phyloP scores from a whole-genome alignment of 2,113 vertebrate genomes.

The Paraplagusia blochii region DNA sequence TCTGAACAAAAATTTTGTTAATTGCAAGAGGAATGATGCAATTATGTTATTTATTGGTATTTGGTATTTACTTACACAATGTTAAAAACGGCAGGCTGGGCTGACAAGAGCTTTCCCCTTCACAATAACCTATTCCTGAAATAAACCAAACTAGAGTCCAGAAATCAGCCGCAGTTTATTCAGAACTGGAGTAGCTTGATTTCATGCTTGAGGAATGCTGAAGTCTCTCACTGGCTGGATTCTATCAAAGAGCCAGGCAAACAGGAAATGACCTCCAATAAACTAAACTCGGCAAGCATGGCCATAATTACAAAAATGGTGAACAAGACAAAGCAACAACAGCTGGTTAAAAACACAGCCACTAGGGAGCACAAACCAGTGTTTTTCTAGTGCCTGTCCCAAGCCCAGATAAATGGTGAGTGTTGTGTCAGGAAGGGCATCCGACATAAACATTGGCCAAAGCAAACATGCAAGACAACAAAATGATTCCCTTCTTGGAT shows the following conservation, averaged over 20 bases:
- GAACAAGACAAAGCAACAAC: background rate
- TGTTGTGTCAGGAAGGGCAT: no score
- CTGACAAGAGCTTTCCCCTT: background rate
- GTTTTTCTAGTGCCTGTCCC: no score
- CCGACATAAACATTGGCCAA: no score
- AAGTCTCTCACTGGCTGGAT: constrained; percentile 6
- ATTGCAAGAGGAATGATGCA: background rate
- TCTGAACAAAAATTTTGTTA: no score
- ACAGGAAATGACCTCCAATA: constrained; percentile 15
- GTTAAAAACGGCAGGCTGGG: background rate
- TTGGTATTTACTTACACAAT: background rate
- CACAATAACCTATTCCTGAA: constrained; percentile 1
- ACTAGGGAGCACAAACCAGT: no score
- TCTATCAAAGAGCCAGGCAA: constrained; percentile 26
- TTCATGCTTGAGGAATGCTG: constrained; percentile 7
- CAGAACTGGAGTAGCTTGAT: constrained; percentile 6
- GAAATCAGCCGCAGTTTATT: constrained; percentile 1
- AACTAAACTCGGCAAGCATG: background rate
- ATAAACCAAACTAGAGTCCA: constrained; percentile 2
- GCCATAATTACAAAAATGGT: constrained; percentile 4
- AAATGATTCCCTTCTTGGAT: no score
- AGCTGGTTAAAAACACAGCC: no score
- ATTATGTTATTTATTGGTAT: no score
- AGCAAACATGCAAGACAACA: no score
- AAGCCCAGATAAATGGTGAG: no score